A percentile compares a stretch with the other conserved stretches of the same genome.
Conservation (phyloP, 2,888 invertebrate genomes). For the Hymenopus coronatus region DNA sequence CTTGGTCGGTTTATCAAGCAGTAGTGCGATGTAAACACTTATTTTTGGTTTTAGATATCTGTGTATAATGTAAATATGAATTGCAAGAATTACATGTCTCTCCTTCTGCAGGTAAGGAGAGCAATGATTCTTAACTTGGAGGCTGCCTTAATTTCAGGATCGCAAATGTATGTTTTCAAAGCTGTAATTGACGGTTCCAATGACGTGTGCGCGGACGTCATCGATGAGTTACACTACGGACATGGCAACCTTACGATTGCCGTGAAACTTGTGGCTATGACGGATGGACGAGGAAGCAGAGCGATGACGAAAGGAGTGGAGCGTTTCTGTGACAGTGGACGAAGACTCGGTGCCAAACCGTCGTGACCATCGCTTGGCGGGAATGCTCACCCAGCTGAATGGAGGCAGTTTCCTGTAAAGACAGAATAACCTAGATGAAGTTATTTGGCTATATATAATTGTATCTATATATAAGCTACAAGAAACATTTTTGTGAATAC, state of each 20-base stretch:
- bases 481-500: too few relatives aligned
- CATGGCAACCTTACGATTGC: background rate
- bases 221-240: background rate
- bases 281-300: background rate
- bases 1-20: background rate
- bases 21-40: background rate
- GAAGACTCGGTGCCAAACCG: background rate
- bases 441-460: too few relatives aligned
- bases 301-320: background rate
- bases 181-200: background rate
- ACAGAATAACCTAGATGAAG: background rate
- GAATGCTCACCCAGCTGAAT: background rate
- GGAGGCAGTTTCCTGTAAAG: background rate
- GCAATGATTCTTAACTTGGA: background rate
- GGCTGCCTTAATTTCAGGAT: background rate
- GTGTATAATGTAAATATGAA: background rate
- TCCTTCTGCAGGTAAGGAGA: background rate
- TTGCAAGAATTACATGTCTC: background rate
- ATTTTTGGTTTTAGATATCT: background rate
- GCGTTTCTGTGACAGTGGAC: background rate
- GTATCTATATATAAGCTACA: too few relatives aligned
- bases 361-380: background rate
- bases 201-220: background rate
- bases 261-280: background rate
- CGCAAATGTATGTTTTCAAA: background rate